phyloP scores from a whole-genome alignment of 2,797 vertebrate genomes.

The Scarus forsteni region DNA sequence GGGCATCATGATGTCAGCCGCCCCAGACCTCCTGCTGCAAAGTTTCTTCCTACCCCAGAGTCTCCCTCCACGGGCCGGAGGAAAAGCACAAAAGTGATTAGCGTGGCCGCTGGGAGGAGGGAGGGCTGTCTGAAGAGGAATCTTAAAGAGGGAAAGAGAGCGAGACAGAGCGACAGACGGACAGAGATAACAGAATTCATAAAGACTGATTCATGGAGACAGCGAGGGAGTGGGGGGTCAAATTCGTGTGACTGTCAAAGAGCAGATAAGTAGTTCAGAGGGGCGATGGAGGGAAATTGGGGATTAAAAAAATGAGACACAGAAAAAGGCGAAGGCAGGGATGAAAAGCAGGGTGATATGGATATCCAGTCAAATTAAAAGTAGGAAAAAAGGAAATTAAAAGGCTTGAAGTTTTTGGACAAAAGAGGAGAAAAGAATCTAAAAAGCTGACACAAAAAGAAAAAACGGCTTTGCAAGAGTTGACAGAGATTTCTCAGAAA shows the following conservation, averaged over 20 bases:
- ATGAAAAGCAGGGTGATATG: conserved; percentile 39
- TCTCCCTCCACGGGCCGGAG: conserved; percentile 73
- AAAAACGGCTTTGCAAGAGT: too few relatives aligned
- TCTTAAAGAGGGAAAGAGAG: conserved; percentile 59
- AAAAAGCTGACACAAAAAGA: too few relatives aligned
- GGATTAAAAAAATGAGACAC: conserved; percentile 51
- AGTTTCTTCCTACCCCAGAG: conserved; percentile 69
- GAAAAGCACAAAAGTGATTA: conserved; percentile 84
- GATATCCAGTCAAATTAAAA: conserved; percentile 25
- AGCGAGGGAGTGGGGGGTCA: conserved; percentile 70
- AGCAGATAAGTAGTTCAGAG: conserved; percentile 79
- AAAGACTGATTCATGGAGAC: conserved; percentile 76
- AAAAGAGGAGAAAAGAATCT: conserved; percentile 4
- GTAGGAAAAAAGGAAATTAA: conserved; percentile 31
- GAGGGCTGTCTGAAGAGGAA: conserved; percentile 60
- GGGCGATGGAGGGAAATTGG: conserved; percentile 50
- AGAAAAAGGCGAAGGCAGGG: conserved; percentile 42
- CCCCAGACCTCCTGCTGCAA: conserved; percentile 68
- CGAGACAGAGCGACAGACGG: conserved; percentile 58
- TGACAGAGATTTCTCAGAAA: conserved; percentile 65
- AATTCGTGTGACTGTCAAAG: conserved; percentile 89
- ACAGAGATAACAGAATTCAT: conserved; percentile 75
- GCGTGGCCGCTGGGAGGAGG: conserved; percentile 46
- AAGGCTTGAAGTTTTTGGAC: conserved; percentile 26
- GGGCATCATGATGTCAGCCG: conserved; percentile 64